Evolutionary conservation across 1,140 invertebrate genomes (phyloP).

Genomic region (Scaptomyza hsui): DNA sequence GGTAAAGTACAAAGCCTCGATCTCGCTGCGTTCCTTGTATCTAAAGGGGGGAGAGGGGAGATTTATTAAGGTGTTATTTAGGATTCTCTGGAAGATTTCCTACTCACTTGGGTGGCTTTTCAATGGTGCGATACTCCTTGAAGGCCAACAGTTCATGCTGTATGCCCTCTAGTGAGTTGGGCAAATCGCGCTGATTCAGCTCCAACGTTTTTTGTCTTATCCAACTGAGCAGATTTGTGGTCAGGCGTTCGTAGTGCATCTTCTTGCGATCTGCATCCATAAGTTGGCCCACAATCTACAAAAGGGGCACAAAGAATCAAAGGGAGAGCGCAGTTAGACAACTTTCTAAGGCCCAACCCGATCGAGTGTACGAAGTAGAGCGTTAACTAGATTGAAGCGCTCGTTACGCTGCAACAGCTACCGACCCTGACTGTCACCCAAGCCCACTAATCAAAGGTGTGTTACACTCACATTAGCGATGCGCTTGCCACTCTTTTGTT

Average conservation of each 20-base stretch:
- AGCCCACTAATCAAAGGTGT: slow-evolving; percentile 26
- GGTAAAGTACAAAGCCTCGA: slow-evolving; percentile 98
- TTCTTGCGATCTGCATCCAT: slow-evolving; percentile 97
- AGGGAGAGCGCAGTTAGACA: slow-evolving; percentile 47
- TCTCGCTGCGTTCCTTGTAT: slow-evolving; percentile 98
- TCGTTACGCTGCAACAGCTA: slow-evolving; percentile 71
- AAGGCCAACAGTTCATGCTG: slow-evolving; percentile 95
- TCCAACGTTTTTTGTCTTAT: slow-evolving; percentile 94
- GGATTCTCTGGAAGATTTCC: neutral
- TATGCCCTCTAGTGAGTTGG: slow-evolving; percentile 98
- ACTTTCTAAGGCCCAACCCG: slow-evolving; percentile 69
- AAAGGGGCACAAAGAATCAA: slow-evolving; percentile 29
- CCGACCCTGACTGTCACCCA: slow-evolving; percentile 38
- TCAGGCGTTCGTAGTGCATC: slow-evolving; percentile 93
- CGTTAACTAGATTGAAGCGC: slow-evolving; percentile 62
- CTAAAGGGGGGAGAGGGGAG: slow-evolving; percentile 81
- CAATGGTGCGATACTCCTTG: slow-evolving; percentile 97
- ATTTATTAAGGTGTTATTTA: neutral
- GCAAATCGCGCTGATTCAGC: slow-evolving; percentile 94
- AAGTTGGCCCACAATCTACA: slow-evolving; percentile 96
- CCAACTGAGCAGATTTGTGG: slow-evolving; percentile 95
- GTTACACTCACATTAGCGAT: slow-evolving; percentile 94
- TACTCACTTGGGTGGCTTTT: slow-evolving; percentile 97
- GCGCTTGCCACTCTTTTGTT: slow-evolving; percentile 97
- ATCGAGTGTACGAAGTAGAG: slow-evolving; percentile 67